A percentile compares a stretch with the other conserved stretches of the same genome.
Conservation (phyloP, 2,113 vertebrate genomes). For the Tichodroma muraria region DNA sequence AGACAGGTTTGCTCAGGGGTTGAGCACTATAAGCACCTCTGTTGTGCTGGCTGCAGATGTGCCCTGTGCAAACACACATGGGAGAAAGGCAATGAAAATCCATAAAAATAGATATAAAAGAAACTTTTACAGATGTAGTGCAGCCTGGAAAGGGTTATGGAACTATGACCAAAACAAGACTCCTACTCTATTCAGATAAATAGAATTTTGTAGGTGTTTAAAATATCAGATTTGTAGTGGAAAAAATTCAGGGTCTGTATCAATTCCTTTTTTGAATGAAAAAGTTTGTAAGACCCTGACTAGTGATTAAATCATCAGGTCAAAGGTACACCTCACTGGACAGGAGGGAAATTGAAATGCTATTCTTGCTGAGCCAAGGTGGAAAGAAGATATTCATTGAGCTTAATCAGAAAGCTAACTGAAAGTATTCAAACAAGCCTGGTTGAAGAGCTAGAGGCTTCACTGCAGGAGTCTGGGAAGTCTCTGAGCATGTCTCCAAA, state of each 20-base stretch:
- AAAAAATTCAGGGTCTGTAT: neutral
- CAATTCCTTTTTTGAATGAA: neutral
- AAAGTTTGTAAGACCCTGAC: neutral
- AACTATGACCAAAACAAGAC: neutral
- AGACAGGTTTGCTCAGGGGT: neutral
- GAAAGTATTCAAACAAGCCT: neutral
- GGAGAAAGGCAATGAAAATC: neutral
- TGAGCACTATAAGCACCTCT: neutral
- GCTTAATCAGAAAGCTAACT: neutral
- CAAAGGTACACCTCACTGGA: neutral
- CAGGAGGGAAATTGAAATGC: neutral
- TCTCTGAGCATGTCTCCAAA: neutral
- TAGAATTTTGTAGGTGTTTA: neutral
- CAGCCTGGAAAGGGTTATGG: neutral
- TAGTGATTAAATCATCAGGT: neutral
- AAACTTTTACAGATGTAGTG: neutral
- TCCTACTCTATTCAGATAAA: neutral
- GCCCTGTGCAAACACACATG: neutral
- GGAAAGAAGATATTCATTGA: constrained; percentile 10
- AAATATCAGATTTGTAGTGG: neutral
- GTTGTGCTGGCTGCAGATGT: neutral
- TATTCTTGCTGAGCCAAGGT: neutral
- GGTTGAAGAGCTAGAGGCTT: neutral
- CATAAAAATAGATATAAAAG: neutral
- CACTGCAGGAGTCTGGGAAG: neutral